These are phyloP conservation scores for Sebastes fasciatus DNA, from an alignment of 2,113 vertebrate species.

Conservation along the genomic window DNA sequence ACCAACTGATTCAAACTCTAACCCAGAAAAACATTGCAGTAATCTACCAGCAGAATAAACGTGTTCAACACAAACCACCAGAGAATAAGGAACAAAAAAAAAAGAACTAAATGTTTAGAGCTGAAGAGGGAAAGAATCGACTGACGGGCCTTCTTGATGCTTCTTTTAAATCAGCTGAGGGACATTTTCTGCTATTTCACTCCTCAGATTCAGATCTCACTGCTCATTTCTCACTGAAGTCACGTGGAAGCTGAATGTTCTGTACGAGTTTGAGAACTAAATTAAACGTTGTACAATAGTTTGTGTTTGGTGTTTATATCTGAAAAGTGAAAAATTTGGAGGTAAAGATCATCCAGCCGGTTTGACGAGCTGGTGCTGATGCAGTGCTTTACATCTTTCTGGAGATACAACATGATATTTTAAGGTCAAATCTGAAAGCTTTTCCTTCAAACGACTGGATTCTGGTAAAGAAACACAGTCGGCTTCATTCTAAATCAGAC, in stretches of 20 bases:
- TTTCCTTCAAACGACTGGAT: neutral
- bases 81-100: neutral
- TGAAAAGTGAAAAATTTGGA: neutral
- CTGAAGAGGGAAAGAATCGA: neutral
- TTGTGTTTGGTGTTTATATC: neutral
- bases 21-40: neutral
- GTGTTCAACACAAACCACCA: slow-evolving; percentile 27
- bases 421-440: neutral
- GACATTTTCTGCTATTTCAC: neutral
- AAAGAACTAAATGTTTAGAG: neutral
- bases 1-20: slow-evolving; percentile 3
- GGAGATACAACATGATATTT: neutral
- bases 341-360: neutral
- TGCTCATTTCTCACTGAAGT: neutral
- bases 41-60: slow-evolving; percentile 12
- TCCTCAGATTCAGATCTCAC: neutral
- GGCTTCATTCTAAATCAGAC: neutral
- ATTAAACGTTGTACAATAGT: neutral
- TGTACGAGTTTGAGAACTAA: too few species aligned
- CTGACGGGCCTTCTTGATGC: too few species aligned
- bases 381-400: neutral
- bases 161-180: neutral
- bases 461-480: neutral
- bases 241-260: neutral
- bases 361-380: neutral